phyloP scores from a whole-genome alignment of 2,113 vertebrate species.

The Dasypus novemcinctus region DNA sequence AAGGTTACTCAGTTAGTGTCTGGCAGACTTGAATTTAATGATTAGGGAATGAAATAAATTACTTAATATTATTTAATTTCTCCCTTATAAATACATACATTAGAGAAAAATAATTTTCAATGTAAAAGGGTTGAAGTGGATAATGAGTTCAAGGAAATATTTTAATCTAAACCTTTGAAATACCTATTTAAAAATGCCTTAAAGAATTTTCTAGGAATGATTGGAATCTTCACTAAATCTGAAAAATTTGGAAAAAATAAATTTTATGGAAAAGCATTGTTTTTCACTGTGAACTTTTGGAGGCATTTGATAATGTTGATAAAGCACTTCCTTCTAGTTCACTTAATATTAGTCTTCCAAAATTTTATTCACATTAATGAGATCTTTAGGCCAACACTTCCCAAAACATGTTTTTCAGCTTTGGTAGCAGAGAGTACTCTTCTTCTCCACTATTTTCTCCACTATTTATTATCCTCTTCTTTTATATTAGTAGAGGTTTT shows the following conservation, averaged over 20 bases:
- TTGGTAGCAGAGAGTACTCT: neutral
- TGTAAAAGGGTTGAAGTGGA: neutral
- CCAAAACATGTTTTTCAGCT: neutral
- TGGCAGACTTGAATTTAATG: neutral
- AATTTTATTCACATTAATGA: neutral
- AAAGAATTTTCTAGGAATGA: neutral
- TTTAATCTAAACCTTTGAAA: neutral
- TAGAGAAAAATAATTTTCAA: neutral
- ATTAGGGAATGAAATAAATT: conserved; percentile 2
- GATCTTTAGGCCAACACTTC: neutral
- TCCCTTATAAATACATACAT: neutral
- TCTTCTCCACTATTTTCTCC: neutral
- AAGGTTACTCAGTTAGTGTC: neutral
- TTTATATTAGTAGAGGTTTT: neutral
- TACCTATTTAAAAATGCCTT: neutral
- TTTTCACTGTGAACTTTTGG: neutral
- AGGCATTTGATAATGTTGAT: neutral
- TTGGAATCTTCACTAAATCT: neutral
- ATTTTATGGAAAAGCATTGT: neutral
- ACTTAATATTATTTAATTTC: neutral
- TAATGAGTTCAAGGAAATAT: neutral
- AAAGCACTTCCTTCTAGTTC: neutral
- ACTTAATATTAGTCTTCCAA: neutral
- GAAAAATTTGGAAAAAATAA: neutral
- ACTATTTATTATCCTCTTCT: neutral